Evolutionary conservation across 1,140 invertebrate genomes (phyloP).

Genomic region (Lepidurus apus): DNA sequence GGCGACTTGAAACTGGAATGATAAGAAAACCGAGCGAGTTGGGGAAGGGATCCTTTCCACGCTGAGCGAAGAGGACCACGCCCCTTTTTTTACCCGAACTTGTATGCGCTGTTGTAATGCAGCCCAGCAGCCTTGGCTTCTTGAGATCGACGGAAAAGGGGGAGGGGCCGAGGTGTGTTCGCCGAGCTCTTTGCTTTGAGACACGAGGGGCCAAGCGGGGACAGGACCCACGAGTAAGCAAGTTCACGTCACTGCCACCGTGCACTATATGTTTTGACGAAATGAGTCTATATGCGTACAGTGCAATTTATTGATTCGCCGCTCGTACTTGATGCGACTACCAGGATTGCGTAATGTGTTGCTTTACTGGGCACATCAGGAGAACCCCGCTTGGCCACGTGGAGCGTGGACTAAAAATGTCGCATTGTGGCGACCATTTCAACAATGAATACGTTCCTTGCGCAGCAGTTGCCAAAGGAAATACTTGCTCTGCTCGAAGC

Average conservation of each 20-base stretch:
- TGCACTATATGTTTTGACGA: not conserved
- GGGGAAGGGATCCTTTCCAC: not conserved
- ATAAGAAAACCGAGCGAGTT: not conserved
- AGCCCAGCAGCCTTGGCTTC: conserved; percentile 17
- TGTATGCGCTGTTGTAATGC: conserved; percentile 11
- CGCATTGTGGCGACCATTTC: not conserved
- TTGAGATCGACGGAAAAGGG: conserved; percentile 2
- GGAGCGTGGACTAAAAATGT: not conserved
- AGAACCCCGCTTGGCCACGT: not conserved
- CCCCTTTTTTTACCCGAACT: conserved; percentile 18
- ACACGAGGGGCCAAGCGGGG: not conserved
- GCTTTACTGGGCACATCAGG: not conserved
- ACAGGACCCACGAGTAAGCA: not conserved
- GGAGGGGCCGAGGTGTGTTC: not conserved
- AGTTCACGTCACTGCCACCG: not conserved
- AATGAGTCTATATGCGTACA: not conserved
- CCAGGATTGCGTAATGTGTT: not conserved
- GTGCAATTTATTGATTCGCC: conserved; percentile 8
- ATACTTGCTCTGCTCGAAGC: not conserved
- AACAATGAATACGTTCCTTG: not conserved
- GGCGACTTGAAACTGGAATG: not conserved
- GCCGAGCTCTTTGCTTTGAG: not conserved
- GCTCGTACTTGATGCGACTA: not conserved
- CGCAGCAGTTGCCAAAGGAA: not conserved
- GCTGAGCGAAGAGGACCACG: not conserved